phyloP scores from a whole-genome alignment of 2,113 vertebrate genomes.

The Plectropomus leopardus region DNA sequence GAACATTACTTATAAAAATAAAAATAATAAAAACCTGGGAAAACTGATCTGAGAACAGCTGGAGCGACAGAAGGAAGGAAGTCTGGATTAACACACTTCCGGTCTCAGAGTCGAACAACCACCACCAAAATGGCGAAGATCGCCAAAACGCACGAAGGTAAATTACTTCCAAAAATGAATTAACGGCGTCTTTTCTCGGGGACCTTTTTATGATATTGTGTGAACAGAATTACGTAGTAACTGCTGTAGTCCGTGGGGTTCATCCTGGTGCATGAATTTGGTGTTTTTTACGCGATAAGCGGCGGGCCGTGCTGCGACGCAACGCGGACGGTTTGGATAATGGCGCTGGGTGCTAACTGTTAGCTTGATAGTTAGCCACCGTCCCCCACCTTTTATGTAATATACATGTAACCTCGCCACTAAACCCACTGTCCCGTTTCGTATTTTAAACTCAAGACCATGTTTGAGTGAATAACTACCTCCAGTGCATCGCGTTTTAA shows the following conservation, averaged over 20 bases:
- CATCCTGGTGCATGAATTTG: rapidly evolving
- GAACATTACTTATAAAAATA: too few species aligned
- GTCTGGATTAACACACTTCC: conserved; percentile 53
- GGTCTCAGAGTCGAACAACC: conserved; percentile 63
- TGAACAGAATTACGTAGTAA: rapidly evolving
- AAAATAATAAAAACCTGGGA: too few species aligned
- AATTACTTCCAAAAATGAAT: background rate
- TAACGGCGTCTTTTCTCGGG: rapidly evolving
- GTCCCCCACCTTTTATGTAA: rapidly evolving
- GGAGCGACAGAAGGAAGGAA: conserved; percentile 31
- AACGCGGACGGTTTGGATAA: conserved; percentile 77
- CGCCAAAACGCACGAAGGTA: conserved; percentile 99
- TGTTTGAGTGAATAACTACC: rapidly evolving
- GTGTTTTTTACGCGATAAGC: background rate
- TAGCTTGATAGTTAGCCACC: conserved; percentile 11
- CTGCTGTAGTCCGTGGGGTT: rapidly evolving
- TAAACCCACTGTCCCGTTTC: too few species aligned
- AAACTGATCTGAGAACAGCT: background rate
- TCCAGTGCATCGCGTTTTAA: rapidly evolving
- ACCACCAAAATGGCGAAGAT: conserved; percentile 97
- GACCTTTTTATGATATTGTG: rapidly evolving
- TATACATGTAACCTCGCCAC: background rate
- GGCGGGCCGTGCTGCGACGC: conserved; percentile 57
- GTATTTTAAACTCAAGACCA: rapidly evolving
- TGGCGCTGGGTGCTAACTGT: conserved; percentile 76